Percentiles rank a stretch among this genome's conserved stretches.
phyloP scores from a whole-genome alignment of 1,140 invertebrate genomes.

The Paralvinella palmiformis region DNA sequence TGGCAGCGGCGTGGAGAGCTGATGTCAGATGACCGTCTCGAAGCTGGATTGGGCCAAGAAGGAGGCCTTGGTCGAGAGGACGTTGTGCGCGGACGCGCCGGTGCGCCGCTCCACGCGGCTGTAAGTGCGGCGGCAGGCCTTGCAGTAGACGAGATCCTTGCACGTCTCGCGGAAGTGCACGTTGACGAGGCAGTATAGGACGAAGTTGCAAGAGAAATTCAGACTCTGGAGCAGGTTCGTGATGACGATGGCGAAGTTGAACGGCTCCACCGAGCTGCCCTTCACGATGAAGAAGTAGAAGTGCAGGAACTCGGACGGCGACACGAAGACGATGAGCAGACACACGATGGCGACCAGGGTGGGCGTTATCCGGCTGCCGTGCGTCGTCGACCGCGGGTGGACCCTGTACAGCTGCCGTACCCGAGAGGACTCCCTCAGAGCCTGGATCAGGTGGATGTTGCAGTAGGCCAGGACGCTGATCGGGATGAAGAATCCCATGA shows the following conservation, averaged over 20 bases:
- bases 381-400: background rate
- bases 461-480: conserved; percentile 17
- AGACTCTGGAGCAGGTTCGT: conserved; percentile 15
- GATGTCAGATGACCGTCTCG: too few species aligned
- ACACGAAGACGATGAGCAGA: conserved; percentile 16
- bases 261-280: background rate
- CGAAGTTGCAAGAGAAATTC: conserved; percentile 11
- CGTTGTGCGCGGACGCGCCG: too few species aligned
- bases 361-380: conserved; percentile 10
- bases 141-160: too few species aligned
- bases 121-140: too few species aligned
- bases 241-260: background rate
- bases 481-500: conserved; percentile 14
- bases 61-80: too few species aligned
- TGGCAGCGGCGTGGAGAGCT: too few species aligned
- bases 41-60: too few species aligned
- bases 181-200: conserved; percentile 19
- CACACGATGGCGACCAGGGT: conserved; percentile 14
- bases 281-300: conserved; percentile 8
- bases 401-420: conserved; percentile 9
- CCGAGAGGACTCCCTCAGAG: conserved; percentile 10
- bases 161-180: conserved; percentile 9
- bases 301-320: conserved; percentile 16
- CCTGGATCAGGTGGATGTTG: conserved; percentile 15
- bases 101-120: too few species aligned